Conservation (phyloP, 1,140 invertebrate species). For the Ectropis grisescens region DNA sequence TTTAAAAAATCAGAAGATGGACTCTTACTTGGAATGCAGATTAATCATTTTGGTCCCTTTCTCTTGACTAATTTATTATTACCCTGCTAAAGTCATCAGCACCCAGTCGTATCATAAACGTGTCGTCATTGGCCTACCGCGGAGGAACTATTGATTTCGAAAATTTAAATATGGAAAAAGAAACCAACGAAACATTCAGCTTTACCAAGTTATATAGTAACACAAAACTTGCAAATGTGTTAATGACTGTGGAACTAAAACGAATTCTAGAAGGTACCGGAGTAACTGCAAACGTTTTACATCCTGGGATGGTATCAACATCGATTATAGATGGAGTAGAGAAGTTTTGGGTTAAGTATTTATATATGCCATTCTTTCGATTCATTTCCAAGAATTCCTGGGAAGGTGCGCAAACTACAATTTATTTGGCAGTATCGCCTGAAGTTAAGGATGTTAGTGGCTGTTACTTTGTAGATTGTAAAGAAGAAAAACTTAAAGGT, state of each 20-base stretch:
- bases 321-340: conserved; percentile 9
- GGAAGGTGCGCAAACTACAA: conserved; percentile 70
- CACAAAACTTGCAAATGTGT: conserved; percentile 88
- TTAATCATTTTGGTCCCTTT: conserved; percentile 90
- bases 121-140: conserved; percentile 83
- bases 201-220: conserved; percentile 77
- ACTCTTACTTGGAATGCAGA: conserved; percentile 85
- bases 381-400: conserved; percentile 1
- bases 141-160: conserved; percentile 79
- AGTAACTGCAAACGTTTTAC: conserved; percentile 84
- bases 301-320: conserved; percentile 78
- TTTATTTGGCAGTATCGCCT: conserved; percentile 65
- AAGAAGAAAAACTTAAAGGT: conserved; percentile 20
- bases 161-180: conserved; percentile 77
- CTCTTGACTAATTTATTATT: conserved; percentile 78
- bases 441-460: conserved; percentile 63
- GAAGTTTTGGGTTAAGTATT: too few relatives aligned
- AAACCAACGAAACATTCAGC: conserved; percentile 56
- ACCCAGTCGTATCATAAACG: conserved; percentile 85
- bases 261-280: conserved; percentile 77
- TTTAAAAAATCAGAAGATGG: conserved; percentile 77
- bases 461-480: conserved; percentile 71
- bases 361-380: too few relatives aligned
- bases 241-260: conserved; percentile 85
- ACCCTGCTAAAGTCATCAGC: conserved; percentile 83